Percentiles rank a stretch among this genome's conserved stretches.
These are phyloP conservation scores for Lomographa bimaculata DNA, from an alignment of 2,888 invertebrate genomes.

Conservation along the genomic window DNA sequence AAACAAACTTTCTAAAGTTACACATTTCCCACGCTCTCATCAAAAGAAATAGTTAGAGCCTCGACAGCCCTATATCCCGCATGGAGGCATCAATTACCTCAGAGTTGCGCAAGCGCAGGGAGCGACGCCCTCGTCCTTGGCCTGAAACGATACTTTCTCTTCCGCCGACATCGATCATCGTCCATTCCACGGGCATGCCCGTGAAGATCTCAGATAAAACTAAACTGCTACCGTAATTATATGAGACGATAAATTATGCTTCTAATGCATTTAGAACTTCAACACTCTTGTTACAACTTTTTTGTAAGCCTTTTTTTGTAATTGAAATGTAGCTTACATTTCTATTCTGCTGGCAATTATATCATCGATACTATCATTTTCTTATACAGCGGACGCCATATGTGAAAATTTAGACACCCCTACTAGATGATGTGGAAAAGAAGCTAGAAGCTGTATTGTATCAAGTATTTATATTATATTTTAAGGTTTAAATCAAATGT, in stretches of 20 bases:
- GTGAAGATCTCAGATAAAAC: conserved; percentile 32
- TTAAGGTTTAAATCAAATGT: too few species aligned
- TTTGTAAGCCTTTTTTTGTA: too few species aligned
- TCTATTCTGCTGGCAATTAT: too few species aligned
- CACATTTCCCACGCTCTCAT: conserved; percentile 13
- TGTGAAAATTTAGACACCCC: too few species aligned
- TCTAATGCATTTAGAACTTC: too few species aligned
- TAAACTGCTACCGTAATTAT: conserved; percentile 15
- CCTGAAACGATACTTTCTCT: conserved; percentile 71
- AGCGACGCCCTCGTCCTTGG: conserved; percentile 78
- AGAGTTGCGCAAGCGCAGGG: conserved; percentile 59
- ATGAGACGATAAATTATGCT: neutral
- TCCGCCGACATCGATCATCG: conserved; percentile 51
- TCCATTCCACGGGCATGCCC: conserved; percentile 27
- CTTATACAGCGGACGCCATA: too few species aligned
- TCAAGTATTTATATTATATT: too few species aligned
- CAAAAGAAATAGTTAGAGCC: conserved; percentile 6
- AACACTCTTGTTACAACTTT: too few species aligned
- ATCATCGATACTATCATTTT: too few species aligned
- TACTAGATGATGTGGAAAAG: too few species aligned
- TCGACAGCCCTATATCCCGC: conserved; percentile 30
- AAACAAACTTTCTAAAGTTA: conserved; percentile 11
- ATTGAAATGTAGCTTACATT: too few species aligned
- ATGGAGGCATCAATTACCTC: conserved; percentile 55
- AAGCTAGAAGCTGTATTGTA: too few species aligned